Evolutionary conservation across 2,888 invertebrate genomes (phyloP).

Genomic region (Lasioglossum villosulum): DNA sequence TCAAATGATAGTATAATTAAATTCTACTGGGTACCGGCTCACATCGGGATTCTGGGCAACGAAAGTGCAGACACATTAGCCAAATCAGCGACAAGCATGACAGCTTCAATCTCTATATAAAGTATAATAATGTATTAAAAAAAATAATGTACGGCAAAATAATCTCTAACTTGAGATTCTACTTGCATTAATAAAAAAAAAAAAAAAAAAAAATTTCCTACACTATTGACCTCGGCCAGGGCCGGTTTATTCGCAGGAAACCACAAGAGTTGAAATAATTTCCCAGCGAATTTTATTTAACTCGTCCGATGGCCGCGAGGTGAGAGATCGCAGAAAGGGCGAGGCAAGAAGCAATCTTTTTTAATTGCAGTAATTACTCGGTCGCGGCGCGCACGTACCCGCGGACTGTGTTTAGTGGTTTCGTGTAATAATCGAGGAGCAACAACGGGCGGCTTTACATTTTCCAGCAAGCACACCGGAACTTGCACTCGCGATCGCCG

Average conservation of each 20-base stretch:
- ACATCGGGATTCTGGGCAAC: no score
- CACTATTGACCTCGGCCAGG: not conserved
- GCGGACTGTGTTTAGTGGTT: conserved; percentile 33
- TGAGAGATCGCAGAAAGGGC: conserved; percentile 19
- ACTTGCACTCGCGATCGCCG: not conserved
- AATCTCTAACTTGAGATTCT: no score
- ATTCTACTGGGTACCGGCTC: no score
- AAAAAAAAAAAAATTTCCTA: no score
- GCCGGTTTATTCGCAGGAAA: not conserved
- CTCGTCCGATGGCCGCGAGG: conserved; percentile 9
- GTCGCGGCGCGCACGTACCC: conserved; percentile 17
- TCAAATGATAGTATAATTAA: no score
- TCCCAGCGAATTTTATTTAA: not conserved
- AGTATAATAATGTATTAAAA: no score
- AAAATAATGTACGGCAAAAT: no score
- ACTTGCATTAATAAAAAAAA: no score
- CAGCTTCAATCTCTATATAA: no score
- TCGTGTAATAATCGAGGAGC: conserved; percentile 57
- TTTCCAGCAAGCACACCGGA: conserved; percentile 3
- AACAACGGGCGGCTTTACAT: conserved; percentile 48
- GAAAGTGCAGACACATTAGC: no score
- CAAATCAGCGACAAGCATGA: no score
- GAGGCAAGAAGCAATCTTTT: conserved; percentile 25
- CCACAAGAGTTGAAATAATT: not conserved
- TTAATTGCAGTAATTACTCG: conserved; percentile 62